phyloP scores from a whole-genome alignment of 2,113 vertebrate genomes.

The Tachysurus fulvidraco region DNA sequence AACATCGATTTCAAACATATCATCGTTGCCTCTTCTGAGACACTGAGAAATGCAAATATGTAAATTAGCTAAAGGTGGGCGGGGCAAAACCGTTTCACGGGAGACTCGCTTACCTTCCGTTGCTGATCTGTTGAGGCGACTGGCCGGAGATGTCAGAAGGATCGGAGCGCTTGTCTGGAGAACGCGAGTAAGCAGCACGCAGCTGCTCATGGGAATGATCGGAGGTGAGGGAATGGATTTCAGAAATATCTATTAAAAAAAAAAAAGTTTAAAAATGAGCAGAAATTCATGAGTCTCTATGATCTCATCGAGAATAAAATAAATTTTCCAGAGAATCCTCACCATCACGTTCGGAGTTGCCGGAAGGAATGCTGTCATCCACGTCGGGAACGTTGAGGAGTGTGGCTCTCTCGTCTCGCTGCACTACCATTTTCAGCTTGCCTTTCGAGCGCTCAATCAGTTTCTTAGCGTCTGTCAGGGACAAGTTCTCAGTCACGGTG shows the following conservation, averaged over 20 bases:
- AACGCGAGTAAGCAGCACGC: conserved; percentile 83
- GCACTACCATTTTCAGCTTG: conserved; percentile 98
- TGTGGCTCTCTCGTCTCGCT: conserved; percentile 91
- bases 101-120: conserved; percentile 84
- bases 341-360: conserved; percentile 96
- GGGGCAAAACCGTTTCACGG: background rate
- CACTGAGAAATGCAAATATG: background rate
- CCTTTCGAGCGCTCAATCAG: conserved; percentile 98
- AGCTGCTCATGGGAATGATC: conserved; percentile 93
- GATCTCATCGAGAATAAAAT: background rate
- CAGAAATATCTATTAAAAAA: conserved; percentile 93
- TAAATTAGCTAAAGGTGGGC: background rate
- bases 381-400: conserved; percentile 94
- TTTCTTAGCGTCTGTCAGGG: conserved; percentile 96
- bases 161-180: conserved; percentile 90
- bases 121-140: conserved; percentile 93
- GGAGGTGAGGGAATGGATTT: conserved; percentile 98
- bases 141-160: conserved; percentile 88
- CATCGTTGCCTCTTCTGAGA: too few relatives aligned
- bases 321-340: conserved; percentile 47
- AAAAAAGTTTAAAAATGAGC: conserved; percentile 41
- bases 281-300: background rate
- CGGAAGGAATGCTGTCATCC: conserved; percentile 95
- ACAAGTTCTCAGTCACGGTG: conserved; percentile 98
- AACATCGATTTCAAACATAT: too few relatives aligned